phyloP scores from a whole-genome alignment of 2,113 vertebrate species.

The Fulmarus glacialis region DNA sequence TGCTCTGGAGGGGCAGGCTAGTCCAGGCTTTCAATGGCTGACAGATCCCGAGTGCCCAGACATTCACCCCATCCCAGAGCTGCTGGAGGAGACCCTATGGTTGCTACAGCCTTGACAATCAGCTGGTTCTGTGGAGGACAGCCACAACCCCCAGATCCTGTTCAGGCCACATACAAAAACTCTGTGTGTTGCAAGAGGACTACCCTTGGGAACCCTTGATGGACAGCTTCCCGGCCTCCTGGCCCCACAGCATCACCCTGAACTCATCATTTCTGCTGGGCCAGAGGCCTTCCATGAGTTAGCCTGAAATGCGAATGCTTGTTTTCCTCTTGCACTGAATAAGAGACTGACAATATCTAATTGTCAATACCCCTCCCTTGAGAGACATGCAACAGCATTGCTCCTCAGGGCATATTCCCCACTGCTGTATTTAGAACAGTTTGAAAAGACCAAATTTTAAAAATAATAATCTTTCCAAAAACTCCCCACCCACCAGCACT shows the following conservation, averaged over 20 bases:
- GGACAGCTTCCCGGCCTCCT: background rate
- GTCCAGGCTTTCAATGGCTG: background rate
- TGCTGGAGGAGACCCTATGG: background rate
- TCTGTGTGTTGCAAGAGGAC: slow-evolving; percentile 27
- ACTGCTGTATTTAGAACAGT: slow-evolving; percentile 58
- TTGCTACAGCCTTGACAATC: background rate
- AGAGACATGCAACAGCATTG: slow-evolving; percentile 23
- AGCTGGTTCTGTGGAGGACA: slow-evolving; percentile 6
- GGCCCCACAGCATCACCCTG: slow-evolving; percentile 11
- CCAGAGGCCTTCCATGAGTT: slow-evolving; percentile 25
- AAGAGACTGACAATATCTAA: slow-evolving; percentile 40
- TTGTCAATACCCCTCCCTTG: slow-evolving; percentile 56
- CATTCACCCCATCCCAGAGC: background rate
- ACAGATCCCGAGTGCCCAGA: background rate
- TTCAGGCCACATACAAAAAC: background rate
- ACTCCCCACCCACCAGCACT: slow-evolving; percentile 1
- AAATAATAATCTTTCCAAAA: slow-evolving; percentile 45
- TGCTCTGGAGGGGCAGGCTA: background rate
- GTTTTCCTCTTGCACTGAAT: slow-evolving; percentile 18
- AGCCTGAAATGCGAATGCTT: background rate
- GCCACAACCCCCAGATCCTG: background rate
- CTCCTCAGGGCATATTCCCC: slow-evolving; percentile 48
- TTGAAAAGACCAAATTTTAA: slow-evolving; percentile 21
- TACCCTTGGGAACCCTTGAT: background rate
- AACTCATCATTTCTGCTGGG: background rate